These are phyloP conservation scores for Megaleporinus macrocephalus DNA, from an alignment of 2,113 vertebrate genomes.

Conservation along the genomic window DNA sequence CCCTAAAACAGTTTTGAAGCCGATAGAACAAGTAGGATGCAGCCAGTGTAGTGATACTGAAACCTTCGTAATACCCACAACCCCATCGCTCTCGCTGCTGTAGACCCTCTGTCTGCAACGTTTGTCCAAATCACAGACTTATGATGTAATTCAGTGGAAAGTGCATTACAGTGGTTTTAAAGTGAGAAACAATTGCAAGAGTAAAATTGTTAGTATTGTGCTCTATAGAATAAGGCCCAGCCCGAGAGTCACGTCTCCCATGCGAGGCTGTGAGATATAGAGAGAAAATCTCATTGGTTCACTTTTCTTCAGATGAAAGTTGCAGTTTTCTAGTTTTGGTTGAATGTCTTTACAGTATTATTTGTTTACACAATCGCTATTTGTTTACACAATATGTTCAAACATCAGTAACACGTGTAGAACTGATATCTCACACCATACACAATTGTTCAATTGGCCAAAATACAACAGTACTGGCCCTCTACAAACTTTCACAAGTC, in stretches of 20 bases:
- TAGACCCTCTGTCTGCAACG: background rate
- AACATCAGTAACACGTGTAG: too few species aligned
- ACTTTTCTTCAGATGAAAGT: too few species aligned
- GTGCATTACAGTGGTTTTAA: background rate
- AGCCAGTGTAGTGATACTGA: constrained; percentile 5
- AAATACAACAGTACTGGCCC: too few species aligned
- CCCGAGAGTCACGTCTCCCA: background rate
- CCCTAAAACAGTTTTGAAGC: constrained; percentile 7
- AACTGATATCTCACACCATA: too few species aligned
- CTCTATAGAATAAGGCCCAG: background rate
- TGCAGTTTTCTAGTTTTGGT: too few species aligned
- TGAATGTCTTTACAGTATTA: too few species aligned
- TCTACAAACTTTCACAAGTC: too few species aligned
- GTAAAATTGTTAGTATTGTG: background rate
- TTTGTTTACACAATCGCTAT: too few species aligned
- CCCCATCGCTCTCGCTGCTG: background rate
- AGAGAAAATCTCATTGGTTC: too few species aligned
- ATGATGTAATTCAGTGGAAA: constrained; percentile 3
- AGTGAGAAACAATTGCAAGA: background rate
- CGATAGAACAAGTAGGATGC: constrained; percentile 22
- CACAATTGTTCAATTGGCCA: too few species aligned
- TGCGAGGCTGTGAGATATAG: too few species aligned
- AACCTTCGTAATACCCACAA: constrained; percentile 17
- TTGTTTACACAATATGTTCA: too few species aligned
- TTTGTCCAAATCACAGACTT: constrained; percentile 16